phyloP scores from a whole-genome alignment of 2,888 invertebrate species.

The Cancer borealis region DNA sequence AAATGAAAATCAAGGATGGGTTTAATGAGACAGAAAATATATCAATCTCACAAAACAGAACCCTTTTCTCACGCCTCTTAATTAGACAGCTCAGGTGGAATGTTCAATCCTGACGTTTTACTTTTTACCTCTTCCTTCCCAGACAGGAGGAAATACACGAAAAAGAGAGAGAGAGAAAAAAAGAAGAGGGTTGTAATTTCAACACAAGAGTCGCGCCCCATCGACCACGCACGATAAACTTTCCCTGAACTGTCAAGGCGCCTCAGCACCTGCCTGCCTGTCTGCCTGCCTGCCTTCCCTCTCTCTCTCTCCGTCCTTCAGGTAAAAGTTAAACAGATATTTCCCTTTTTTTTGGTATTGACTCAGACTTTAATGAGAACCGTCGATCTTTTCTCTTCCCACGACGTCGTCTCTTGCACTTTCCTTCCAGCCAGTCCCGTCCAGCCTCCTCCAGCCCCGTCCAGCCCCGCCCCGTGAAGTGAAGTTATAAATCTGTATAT shows the following conservation, averaged over 20 bases:
- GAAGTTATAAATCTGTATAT: neutral
- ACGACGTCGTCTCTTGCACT: neutral
- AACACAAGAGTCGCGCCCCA: neutral
- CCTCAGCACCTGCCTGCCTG: neutral
- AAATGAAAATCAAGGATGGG: neutral
- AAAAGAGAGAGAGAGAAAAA: neutral
- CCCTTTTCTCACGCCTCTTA: neutral
- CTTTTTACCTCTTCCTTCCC: neutral
- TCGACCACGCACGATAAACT: neutral
- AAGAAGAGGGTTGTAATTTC: neutral
- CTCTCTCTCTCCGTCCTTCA: neutral
- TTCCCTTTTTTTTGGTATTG: neutral
- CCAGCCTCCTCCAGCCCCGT: neutral
- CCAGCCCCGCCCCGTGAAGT: neutral
- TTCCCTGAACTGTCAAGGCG: neutral
- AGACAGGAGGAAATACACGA: neutral
- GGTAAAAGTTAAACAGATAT: slow-evolving; percentile 3
- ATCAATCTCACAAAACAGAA: neutral
- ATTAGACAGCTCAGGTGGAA: neutral
- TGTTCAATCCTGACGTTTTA: neutral
- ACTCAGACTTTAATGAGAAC: neutral
- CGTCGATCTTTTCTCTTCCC: slow-evolving; percentile 1
- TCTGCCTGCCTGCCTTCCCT: no score
- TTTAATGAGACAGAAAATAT: neutral
- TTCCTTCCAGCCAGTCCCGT: neutral